A percentile compares a stretch with the other conserved stretches of the same genome.
Evolutionary conservation across 2,113 vertebrate genomes (phyloP).

Genomic region (Himantopus leucocephalus): DNA sequence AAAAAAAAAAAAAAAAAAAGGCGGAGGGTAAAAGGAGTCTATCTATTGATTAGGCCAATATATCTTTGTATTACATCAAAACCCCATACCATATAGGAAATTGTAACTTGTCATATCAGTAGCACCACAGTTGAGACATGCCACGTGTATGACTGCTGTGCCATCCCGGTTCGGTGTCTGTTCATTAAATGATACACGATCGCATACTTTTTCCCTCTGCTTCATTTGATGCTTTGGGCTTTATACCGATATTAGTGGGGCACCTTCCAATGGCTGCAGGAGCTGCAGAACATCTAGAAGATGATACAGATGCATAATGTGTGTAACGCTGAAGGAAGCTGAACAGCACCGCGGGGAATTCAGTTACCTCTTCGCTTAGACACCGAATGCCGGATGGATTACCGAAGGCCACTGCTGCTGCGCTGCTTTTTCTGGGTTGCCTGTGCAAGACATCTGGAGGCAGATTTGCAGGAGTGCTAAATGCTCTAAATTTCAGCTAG

Average conservation of each 20-base stretch:
- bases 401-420: not conserved
- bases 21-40: not conserved
- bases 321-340: not conserved
- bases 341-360: accelerated
- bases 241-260: not conserved
- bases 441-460: not conserved
- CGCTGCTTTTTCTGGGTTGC: not conserved
- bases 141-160: not conserved
- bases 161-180: not conserved
- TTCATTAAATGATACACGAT: not conserved
- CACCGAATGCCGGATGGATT: not conserved
- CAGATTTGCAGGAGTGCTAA: not conserved
- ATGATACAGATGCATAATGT: not conserved
- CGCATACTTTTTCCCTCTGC: not conserved
- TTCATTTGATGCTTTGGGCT: not conserved
- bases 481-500: not conserved
- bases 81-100: not conserved
- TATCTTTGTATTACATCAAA: not conserved
- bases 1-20: too few relatives aligned
- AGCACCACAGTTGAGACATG: not conserved
- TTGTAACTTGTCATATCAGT: not conserved
- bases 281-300: not conserved
- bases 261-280: not conserved
- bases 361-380: not conserved
- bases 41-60: not conserved